phyloP scores from a whole-genome alignment of 2,797 vertebrate species.

The Sorex maritimensis region DNA sequence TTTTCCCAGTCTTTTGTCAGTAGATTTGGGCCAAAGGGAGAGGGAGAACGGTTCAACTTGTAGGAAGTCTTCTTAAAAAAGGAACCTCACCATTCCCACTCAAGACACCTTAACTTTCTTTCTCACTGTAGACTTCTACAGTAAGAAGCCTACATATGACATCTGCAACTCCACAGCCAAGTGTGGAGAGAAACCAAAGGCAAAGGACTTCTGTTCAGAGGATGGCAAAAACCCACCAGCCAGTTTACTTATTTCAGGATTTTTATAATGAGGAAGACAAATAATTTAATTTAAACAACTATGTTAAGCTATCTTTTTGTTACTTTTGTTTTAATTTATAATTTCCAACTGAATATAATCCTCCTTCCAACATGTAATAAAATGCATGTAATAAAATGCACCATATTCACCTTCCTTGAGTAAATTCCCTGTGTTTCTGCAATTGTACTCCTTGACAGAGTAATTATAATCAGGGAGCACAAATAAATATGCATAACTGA shows the following conservation, averaged over 20 bases:
- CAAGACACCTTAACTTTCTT: no score
- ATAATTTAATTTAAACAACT: not conserved
- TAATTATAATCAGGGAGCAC: not conserved
- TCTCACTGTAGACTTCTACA: no score
- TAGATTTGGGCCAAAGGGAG: not conserved
- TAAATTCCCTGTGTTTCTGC: not conserved
- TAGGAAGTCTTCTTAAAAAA: not conserved
- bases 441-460: not conserved
- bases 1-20: no score
- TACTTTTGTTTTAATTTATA: not conserved
- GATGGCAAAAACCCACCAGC: not conserved
- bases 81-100: no score
- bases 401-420: not conserved
- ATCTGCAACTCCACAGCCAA: not conserved
- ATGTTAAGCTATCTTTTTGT: no score
- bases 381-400: not conserved
- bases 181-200: not conserved
- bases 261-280: not conserved
- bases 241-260: not conserved
- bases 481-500: not conserved
- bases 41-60: not conserved
- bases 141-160: no score
- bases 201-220: not conserved
- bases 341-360: not conserved
- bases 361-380: not conserved